phyloP scores from a whole-genome alignment of 2,113 vertebrate species.

The Tinamus guttatus region DNA sequence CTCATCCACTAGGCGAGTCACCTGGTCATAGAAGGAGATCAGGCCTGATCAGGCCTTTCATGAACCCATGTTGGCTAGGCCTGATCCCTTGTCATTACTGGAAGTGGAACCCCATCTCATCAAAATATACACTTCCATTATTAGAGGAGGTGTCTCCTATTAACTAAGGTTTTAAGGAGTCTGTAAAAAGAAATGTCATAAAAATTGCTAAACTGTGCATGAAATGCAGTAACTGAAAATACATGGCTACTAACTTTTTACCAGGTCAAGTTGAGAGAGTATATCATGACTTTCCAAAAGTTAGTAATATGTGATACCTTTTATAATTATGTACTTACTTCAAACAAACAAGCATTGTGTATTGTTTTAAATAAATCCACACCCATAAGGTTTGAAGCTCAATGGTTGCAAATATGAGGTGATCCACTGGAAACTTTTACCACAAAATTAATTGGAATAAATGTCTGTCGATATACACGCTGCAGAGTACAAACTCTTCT shows the following conservation, averaged over 20 bases:
- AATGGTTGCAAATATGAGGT: neutral
- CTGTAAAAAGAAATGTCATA: neutral
- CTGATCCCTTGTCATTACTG: neutral
- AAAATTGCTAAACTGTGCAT: neutral
- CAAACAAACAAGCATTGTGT: neutral
- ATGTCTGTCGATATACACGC: neutral
- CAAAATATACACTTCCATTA: neutral
- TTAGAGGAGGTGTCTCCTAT: neutral
- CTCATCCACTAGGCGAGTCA: too few relatives aligned
- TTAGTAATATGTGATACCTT: neutral
- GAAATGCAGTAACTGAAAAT: neutral
- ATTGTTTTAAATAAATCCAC: neutral
- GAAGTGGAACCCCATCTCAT: neutral
- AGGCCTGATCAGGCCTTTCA: too few relatives aligned
- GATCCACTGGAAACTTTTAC: neutral
- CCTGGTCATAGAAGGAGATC: too few relatives aligned
- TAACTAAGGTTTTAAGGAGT: neutral
- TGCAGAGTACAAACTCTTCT: neutral
- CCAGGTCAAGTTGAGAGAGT: neutral
- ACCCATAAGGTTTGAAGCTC: neutral
- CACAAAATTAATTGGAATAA: neutral
- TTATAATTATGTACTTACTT: neutral
- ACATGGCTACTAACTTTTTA: neutral
- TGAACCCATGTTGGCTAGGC: too few relatives aligned
- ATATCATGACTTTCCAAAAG: neutral